phyloP scores from a whole-genome alignment of 2,888 invertebrate species.

The Stictocephala bisonia region DNA sequence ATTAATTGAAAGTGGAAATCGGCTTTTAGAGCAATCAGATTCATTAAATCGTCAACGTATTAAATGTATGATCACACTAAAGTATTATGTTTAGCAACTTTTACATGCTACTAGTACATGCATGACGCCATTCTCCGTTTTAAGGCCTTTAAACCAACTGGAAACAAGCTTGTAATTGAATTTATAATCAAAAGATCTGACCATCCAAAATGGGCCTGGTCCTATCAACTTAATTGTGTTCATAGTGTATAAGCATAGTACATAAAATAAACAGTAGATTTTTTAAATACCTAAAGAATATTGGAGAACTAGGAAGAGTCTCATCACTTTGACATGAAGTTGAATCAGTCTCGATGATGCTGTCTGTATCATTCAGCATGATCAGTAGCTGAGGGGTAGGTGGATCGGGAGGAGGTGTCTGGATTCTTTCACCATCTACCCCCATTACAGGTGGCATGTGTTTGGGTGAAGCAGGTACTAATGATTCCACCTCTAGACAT shows the following conservation, averaged over 20 bases:
- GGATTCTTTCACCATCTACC: conserved; percentile 34
- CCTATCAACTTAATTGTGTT: neutral
- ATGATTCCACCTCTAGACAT: conserved; percentile 2
- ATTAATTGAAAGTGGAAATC: no score
- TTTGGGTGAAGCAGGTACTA: conserved; percentile 39
- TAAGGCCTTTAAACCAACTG: no score
- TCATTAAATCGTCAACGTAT: no score
- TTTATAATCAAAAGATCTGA: no score
- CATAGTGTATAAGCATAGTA: neutral
- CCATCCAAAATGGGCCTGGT: no score
- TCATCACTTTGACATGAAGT: neutral
- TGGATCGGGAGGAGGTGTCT: conserved; percentile 6
- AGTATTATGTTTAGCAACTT: no score
- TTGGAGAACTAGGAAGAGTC: conserved; percentile 64
- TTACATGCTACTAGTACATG: no score
- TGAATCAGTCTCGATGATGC: conserved; percentile 57
- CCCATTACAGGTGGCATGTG: conserved; percentile 48
- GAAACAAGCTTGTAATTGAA: no score
- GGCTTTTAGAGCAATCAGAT: no score
- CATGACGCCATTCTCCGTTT: no score
- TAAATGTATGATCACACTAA: no score
- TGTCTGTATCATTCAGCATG: conserved; percentile 13
- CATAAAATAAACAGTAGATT: neutral
- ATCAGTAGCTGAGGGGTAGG: conserved; percentile 22
- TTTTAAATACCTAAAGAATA: conserved; percentile 81